phyloP scores from a whole-genome alignment of 2,888 invertebrate species.

The Temnothorax unifasciatus region DNA sequence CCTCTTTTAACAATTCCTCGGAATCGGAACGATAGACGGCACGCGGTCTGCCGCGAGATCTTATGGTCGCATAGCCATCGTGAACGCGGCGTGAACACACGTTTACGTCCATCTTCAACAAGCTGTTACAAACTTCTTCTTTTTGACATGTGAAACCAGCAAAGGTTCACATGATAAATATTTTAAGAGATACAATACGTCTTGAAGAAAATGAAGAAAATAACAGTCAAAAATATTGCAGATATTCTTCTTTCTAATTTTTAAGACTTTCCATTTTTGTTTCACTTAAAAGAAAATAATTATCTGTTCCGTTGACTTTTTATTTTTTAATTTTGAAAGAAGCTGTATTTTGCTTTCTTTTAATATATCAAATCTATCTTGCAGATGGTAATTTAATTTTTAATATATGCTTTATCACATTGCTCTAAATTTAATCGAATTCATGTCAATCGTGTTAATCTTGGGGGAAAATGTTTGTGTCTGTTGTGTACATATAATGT shows the following conservation, averaged over 20 bases:
- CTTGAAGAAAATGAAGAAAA: background rate
- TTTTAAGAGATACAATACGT: background rate
- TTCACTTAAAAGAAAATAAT: background rate
- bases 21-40: constrained; percentile 83
- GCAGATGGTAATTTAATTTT: background rate
- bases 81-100: constrained; percentile 88
- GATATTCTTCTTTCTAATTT: background rate
- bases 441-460: background rate
- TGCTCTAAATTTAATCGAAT: constrained; percentile 11
- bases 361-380: background rate
- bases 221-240: background rate
- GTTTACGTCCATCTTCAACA: constrained; percentile 80
- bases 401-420: background rate
- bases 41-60: constrained; percentile 87
- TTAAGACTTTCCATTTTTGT: no score
- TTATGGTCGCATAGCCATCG: constrained; percentile 96
- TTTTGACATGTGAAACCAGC: background rate
- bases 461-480: background rate
- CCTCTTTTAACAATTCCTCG: constrained; percentile 81
- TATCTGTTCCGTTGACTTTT: background rate
- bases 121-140: background rate
- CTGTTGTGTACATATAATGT: background rate
- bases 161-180: constrained; percentile 1
- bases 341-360: background rate
- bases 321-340: background rate